Evolutionary conservation across 1,140 invertebrate genomes (phyloP), one percentile per base, ranked within the genome.

Genomic region (Drosophila watanabei): DNA sequence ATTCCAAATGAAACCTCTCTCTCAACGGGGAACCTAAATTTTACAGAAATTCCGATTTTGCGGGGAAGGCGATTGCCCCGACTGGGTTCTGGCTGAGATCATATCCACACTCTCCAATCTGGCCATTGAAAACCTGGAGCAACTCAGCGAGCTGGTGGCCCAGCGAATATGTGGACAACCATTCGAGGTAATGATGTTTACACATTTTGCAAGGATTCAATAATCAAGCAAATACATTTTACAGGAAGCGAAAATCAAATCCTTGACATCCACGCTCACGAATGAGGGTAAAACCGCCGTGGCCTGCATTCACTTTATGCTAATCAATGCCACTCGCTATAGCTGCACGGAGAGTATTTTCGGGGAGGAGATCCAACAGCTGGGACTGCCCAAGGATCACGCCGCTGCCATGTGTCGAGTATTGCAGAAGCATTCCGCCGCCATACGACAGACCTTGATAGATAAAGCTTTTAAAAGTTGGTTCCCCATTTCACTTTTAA

Each of bases 81-180:
- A 98, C 93, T 98, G 97, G 97, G 94, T 98, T 33, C 91, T 98
- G 45, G 96, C 96, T 32, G 96, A 97, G 93, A 97, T 98, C 61
- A 96, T 96, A 77, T 92, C 92, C 10, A 96, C 95, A 2, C 93
- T 98, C 3, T 97, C 97, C 2, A 95, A 95, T 86, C 94, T 98
- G 94, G 96, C 95, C 43, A 96, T 96, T 4, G 94, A 96, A 9
- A 97, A 97, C 92, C 94, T 97, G 93, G 96, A 97, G 91, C 80
- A 95, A 24, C 89, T 97, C 24, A 94, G 95, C 56, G 94, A 95
- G 91, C 94, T 96, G 61, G 96, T 97, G 4, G 94, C 95, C 2
- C 94, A 95, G 68, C 94, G 94, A 43, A 94, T 95, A 51, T 92
- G 96, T 45, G 95, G 96, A 79, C 95, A 96, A 91, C 94, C 94